Evolutionary conservation across 2,113 vertebrate genomes (phyloP), one percentile per base, ranked within the genome.

Genomic region (Leiothrix lutea): DNA sequence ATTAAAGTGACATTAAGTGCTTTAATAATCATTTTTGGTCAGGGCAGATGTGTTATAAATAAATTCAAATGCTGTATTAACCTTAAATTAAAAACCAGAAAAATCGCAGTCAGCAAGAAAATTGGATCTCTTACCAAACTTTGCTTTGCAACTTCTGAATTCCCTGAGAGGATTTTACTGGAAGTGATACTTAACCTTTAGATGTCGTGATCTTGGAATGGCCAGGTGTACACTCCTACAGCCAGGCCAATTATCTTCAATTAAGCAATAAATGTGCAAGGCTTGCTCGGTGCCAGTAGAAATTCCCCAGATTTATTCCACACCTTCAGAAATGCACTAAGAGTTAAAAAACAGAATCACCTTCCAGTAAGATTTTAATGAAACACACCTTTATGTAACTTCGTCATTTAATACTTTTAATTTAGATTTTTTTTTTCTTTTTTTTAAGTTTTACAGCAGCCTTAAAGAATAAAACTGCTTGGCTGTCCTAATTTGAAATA

Each of bases 141-240:
- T 64, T 53, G 47, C 16, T 56, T 38, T 80, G 89, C 56, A 95
- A 33, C 81, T 96, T 96, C 71, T 88, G 81, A 96, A 96, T 93
- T 97, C 92, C 40, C 44, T 38, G 21, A 94, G 64, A 94, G 90
- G 95, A 95, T 95, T 78, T 97, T 98, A 97, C 97, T 97, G 96
- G 96, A 98, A 98, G 80, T 83, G 87, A 67, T 96, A 92, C 90
- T 98, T 97, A 95, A 96, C 91, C 96, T 97, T 97, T 95, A 56
- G 88, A 58, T 92, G 82, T 73, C 48, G 18, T 81, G 87, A 96
- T 92, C 92, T 80, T 95, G 64, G 77, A 96, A 77, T 82, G 87
- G 92, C 70, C 95, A 95, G 90, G 92, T 85, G 95, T 50, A 91
- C 53, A 29, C 57, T 92, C 88, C 90, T 81, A 45, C 81, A 72